Evolutionary conservation across 2,113 vertebrate genomes (phyloP).

Genomic region (Hucho hucho): DNA sequence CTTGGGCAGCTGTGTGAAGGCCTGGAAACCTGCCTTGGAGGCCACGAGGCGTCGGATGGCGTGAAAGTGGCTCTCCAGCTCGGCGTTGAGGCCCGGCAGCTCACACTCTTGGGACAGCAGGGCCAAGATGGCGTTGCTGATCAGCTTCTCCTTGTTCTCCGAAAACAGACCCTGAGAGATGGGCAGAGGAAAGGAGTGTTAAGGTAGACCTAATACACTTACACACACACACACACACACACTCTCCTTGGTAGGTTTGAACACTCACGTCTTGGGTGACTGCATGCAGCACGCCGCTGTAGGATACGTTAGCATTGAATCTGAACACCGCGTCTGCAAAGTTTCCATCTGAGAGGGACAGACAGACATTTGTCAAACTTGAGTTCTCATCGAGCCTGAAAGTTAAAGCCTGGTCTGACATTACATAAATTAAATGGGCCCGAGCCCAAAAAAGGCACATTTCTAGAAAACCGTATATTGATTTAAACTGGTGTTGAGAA

Average conservation of each 20-base stretch:
- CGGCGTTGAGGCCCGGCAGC: constrained; percentile 80
- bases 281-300: constrained; percentile 96
- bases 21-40: constrained; percentile 97
- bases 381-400: too few species aligned
- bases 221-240: too few species aligned
- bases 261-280: constrained; percentile 97
- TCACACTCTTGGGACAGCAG: constrained; percentile 91
- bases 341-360: constrained; percentile 81
- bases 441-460: too few species aligned
- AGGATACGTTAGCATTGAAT: constrained; percentile 98
- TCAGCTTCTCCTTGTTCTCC: constrained; percentile 99
- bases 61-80: constrained; percentile 98
- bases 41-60: constrained; percentile 93
- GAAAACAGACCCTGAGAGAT: constrained; percentile 90
- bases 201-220: too few species aligned
- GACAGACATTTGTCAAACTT: not conserved
- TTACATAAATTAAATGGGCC: too few species aligned
- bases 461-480: too few species aligned
- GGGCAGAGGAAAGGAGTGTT: not conserved
- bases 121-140: constrained; percentile 95
- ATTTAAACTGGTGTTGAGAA: too few species aligned
- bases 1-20: constrained; percentile 97
- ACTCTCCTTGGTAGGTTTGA: not conserved
- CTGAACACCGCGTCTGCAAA: constrained; percentile 98
- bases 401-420: too few species aligned